Evolutionary conservation across 1,140 invertebrate species (phyloP), one percentile per base, ranked within the genome.

Genomic region (Microplitis mediator): DNA sequence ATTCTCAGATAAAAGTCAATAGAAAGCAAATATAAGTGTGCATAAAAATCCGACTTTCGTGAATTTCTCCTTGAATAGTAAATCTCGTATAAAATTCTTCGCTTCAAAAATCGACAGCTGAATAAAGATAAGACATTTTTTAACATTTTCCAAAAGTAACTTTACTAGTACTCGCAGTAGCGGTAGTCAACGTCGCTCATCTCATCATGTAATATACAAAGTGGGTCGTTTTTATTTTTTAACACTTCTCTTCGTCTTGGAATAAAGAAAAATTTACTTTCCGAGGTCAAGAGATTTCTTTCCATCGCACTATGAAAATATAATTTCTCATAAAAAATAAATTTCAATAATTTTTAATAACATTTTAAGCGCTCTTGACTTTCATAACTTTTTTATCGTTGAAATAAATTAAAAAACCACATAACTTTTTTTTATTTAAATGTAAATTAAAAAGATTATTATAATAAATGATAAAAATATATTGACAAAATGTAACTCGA

Each of bases 231-330:
- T 13, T 64, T n/a, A 34, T 14, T 45, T 23, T 56, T 56, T 23
- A 56, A 23, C 23, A 5, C 23, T 56, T n/a, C 35, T 39, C 14
- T 23, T 14, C 35, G 11, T 36, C 9, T n/a, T 4, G 13, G 0
- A 45, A 45, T 0, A 45, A 45, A 45, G 3, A 45, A 45, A 45
- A 45, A 45, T 9, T 3, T 3, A 45, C 16, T 3, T 14, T 34
- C n/a, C 13, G 9, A 45, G 62, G 62, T 64, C 62, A 64, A 64
- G 35, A 35, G 36, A 64, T 64, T 64, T 45, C 8, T 45, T 45
- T 45, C 39, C 36, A 39, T 45, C 39, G 3, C 39, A 23, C 39
- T 45, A 45, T 45, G 11, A 45, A 45, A 45, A 45, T 45, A 45
- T 45, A 45, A 45, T 45, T 11, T 45, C 8, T 45, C 39, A 45